Percentiles rank a stretch among this genome's conserved stretches.
Conservation (phyloP, 2,113 vertebrate genomes). For the Corythoichthys intestinalis region DNA sequence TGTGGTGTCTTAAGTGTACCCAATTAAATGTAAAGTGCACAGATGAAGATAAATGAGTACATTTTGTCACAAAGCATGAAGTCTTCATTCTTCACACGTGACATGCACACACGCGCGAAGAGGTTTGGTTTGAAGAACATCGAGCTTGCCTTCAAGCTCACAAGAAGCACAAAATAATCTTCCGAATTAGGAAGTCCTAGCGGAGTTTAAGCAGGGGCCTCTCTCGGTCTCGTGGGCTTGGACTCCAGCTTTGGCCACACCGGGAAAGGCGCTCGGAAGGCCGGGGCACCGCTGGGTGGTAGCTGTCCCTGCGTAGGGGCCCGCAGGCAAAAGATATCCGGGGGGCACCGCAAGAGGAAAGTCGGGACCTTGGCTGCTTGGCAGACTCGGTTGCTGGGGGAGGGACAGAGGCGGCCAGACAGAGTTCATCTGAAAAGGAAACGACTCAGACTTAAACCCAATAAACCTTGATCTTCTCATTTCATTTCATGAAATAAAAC, state of each 20-base stretch:
- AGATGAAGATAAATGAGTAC: not conserved
- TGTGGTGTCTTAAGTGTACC: constrained; percentile 58
- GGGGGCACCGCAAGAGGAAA: constrained; percentile 57
- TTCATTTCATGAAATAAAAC: constrained; percentile 9
- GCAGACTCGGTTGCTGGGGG: constrained; percentile 51
- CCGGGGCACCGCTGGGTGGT: constrained; percentile 73
- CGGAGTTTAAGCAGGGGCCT: constrained; percentile 61
- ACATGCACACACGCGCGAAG: constrained; percentile 32
- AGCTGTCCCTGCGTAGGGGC: constrained; percentile 69
- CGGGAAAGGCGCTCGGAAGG: constrained; percentile 53
- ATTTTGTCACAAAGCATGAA: constrained; percentile 47
- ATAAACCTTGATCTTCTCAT: not conserved
- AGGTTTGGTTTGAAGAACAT: constrained; percentile 44
- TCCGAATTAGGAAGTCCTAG: constrained; percentile 69
- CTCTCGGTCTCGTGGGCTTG: constrained; percentile 64
- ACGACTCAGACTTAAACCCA: not conserved
- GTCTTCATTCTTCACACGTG: constrained; percentile 46
- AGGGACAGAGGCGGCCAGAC: constrained; percentile 69
- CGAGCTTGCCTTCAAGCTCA: constrained; percentile 40
- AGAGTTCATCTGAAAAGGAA: constrained; percentile 64
- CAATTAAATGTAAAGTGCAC: not conserved
- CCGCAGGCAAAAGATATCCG: constrained; percentile 67
- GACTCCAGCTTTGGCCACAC: constrained; percentile 60
- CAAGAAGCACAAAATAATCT: constrained; percentile 12
- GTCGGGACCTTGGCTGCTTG: constrained; percentile 40